Evolutionary conservation across 2,113 vertebrate genomes (phyloP), one percentile per base, ranked within the genome.

Genomic region (Carassius carassius): DNA sequence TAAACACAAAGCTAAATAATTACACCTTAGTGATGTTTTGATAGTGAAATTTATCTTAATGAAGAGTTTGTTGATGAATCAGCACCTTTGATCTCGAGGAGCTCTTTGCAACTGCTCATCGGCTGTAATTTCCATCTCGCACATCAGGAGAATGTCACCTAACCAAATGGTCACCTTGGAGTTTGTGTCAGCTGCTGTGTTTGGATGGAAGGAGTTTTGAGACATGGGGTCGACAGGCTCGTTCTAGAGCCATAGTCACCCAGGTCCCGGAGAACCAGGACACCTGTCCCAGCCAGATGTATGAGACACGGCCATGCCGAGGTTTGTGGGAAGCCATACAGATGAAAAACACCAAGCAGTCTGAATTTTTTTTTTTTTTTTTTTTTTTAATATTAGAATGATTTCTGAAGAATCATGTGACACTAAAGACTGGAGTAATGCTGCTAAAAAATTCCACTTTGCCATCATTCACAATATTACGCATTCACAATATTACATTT

Each of bases 111-210:
- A 13, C 19, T 62, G 37, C 25, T 54, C 32, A 21, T 0, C 17
- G 3, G 5, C 41, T 77, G 19, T 25, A 54, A 0, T 63, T 74
- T 25, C 19, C 21, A 5, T 67, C 49, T 73, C 13, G 14, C 32
- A 13, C 0, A 0, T 16, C 88, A 99, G 98, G 98, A 83, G 98
- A 99, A 88, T 99, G 98, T 90, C 97, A 99, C 88, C 93, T 97
- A 89, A 96, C 96, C 0, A 94, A 96, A 58, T 99, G 98, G 98
- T 99, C 98, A 0, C 90, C 93, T 9, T 99, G 98, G 98, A 99
- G 98, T 86, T 91, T 95, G 0, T 99, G 98, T 32, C 97, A 99
- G 93, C 93, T 99, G 86, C 97, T 95, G 63, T 99, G 98, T 90
- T 92, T 98, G 51, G 95, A 97, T 29, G 97, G 98, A 56, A 94